Evolutionary conservation across 1,140 invertebrate genomes (phyloP).

Genomic region (Neodiprion virginianus): DNA sequence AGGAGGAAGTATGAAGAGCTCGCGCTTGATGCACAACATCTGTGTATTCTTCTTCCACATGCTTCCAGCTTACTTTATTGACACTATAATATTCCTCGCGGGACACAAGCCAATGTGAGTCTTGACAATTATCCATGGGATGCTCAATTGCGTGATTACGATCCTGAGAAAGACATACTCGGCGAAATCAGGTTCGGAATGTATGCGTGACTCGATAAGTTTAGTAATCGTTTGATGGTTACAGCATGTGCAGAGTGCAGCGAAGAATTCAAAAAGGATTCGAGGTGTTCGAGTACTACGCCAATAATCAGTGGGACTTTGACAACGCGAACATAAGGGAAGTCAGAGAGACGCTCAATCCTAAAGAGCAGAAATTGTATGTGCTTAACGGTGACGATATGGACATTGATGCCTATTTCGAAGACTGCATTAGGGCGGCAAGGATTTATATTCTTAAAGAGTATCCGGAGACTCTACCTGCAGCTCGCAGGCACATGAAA

Average conservation of each 20-base stretch:
- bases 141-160: too few species aligned
- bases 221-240: constrained; percentile 22
- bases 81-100: constrained; percentile 74
- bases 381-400: constrained; percentile 75
- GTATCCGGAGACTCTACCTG: constrained; percentile 81
- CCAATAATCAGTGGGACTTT: constrained; percentile 87
- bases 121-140: constrained; percentile 20
- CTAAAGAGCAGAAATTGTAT: constrained; percentile 69
- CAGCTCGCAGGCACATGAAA: constrained; percentile 78
- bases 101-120: constrained; percentile 86
- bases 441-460: constrained; percentile 83
- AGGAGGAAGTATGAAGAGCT: constrained; percentile 86
- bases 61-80: constrained; percentile 83
- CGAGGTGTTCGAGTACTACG: constrained; percentile 86
- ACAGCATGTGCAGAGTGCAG: constrained; percentile 76
- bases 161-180: neutral
- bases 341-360: constrained; percentile 68
- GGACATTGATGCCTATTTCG: constrained; percentile 77
- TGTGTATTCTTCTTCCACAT: constrained; percentile 84
- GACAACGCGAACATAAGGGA: constrained; percentile 67
- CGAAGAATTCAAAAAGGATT: constrained; percentile 81
- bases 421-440: constrained; percentile 74
- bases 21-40: constrained; percentile 76
- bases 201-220: neutral
- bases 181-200: neutral